Percentiles rank a stretch among this genome's conserved stretches.
These are phyloP conservation scores for Urophycis tenuis DNA, from an alignment of 2,797 vertebrate genomes.

Conservation along the genomic window DNA sequence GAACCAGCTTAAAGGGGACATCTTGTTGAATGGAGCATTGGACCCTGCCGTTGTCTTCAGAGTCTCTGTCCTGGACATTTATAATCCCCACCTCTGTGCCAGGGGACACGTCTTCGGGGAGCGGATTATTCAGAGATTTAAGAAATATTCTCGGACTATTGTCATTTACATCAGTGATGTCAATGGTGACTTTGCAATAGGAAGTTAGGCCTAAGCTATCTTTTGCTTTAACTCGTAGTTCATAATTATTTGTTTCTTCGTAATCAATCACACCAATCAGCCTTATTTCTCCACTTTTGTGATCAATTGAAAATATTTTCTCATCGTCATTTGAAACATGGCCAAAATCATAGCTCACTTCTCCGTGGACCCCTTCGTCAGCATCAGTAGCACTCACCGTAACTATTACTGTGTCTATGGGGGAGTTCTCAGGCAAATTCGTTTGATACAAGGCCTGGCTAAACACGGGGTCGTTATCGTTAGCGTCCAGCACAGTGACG, in stretches of 20 bases:
- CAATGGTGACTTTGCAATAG: neutral
- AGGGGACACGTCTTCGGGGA: neutral
- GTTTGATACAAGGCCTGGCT: conserved; percentile 53
- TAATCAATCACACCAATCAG: neutral
- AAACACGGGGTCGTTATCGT: conserved; percentile 63
- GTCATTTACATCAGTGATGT: neutral
- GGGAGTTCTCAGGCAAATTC: conserved; percentile 55
- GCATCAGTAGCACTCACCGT: conserved; percentile 54
- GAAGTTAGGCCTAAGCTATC: neutral
- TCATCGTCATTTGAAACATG: neutral
- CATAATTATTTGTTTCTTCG: neutral
- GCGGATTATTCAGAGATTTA: neutral
- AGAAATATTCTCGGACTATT: neutral
- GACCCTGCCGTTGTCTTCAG: neutral
- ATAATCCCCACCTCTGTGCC: neutral
- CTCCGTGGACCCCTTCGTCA: conserved; percentile 52
- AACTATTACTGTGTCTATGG: conserved; percentile 45
- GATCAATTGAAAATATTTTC: neutral
- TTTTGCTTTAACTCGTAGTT: neutral
- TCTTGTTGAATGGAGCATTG: conserved; percentile 2
- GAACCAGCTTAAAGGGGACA: neutral
- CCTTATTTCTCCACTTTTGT: neutral
- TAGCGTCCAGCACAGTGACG: conserved; percentile 59
- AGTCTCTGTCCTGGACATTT: neutral
- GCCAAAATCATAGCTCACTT: conserved; percentile 4